Evolutionary conservation across 2,888 invertebrate species (phyloP), one percentile per base, ranked within the genome.

Genomic region (Piscicola geometra): DNA sequence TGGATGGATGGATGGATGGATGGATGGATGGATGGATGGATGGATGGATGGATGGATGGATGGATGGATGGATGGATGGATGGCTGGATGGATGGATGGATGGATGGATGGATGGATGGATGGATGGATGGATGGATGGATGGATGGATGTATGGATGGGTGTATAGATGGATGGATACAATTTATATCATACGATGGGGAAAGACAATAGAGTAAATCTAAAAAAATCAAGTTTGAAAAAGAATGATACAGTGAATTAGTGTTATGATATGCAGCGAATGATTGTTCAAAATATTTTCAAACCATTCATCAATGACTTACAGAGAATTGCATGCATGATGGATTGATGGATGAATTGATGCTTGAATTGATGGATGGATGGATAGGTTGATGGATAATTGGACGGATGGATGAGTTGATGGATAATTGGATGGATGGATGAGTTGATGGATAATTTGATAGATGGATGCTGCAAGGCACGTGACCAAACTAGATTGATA

Each of bases 1-100:
- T 64, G 66, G 66, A 64, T 64, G 66, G 66, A 64, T 64, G 66
- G 66, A 64, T 64, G 66, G 66, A 64, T 64, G 66, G 66, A 64
- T 64, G 66, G 66, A 64, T 64, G 66, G 66, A 64, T 64, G 66
- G 66, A 64, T 64, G 66, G 66, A 64, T 64, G 66, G 66, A 64
- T 64, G 66, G 50, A 64, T 64, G 66, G 66, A 64, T 64, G 66
- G 66, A 64, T 64, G 66, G 66, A 64, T 64, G 66, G 66, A 64
- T 64, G 66, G 66, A 64, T 64, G 66, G 25, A 64, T 64, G 66
- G 25, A 64, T 15, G 12, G 66, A 64, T 64, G 66, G 50, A 47
- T 47, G 50, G 50, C 9, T 47, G 50, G 50, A 47, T 9, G 50
- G 21, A 47, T 9, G 50, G 50, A 21, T 47, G 21, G 50, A 47